Evolutionary conservation across 2,888 invertebrate genomes (phyloP), one percentile per base, ranked within the genome.

Genomic region (Acrobasis consociella): DNA sequence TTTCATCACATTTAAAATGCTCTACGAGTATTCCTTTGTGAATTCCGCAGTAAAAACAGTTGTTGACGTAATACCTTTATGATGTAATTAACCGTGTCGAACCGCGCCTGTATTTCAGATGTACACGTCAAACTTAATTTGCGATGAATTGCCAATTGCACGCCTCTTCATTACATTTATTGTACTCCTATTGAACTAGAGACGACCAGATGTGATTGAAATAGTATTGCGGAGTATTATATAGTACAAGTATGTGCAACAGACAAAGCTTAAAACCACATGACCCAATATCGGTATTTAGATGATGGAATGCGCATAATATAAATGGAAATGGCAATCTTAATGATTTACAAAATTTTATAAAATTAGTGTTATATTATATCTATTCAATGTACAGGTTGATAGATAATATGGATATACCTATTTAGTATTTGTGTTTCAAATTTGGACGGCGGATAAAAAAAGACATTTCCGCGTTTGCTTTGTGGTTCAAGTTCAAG

Each of bases 401-500:
- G n/a, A 31, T 31, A 13, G 7, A 46, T 13, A 46, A n/a, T n/a
- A n/a, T n/a, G n/a, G 2, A 31, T 13, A 3, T n/a, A 46, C n/a
- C 46, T 16, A 60, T 50, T 70, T 69, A 65, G 66, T 70, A 71
- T 78, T 80, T 77, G 72, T 79, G 75, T 77, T 74, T 67, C 50
- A 56, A 72, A 78, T 80, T 76, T 73, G 72, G 67, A 66, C 65
- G 65, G 65, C 64, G 62, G 64, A 68, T 69, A 73, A 75, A 77
- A 75, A 72, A 72, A 69, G 72, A 69, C 72, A 72, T 76, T 80
- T 80, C 76, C 75, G 74, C 66, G 71, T 76, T 72, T 72, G 75
- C 74, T 79, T 81, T 85, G 76, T 85, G 83, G 86, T 89, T 91
- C 88, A 89, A 89, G 90, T 90, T 89, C 88, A 90, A 87, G 85